Base-by-base conservation (phyloP, 1,140 invertebrate species). In the Diachasma alloeum region DNA sequence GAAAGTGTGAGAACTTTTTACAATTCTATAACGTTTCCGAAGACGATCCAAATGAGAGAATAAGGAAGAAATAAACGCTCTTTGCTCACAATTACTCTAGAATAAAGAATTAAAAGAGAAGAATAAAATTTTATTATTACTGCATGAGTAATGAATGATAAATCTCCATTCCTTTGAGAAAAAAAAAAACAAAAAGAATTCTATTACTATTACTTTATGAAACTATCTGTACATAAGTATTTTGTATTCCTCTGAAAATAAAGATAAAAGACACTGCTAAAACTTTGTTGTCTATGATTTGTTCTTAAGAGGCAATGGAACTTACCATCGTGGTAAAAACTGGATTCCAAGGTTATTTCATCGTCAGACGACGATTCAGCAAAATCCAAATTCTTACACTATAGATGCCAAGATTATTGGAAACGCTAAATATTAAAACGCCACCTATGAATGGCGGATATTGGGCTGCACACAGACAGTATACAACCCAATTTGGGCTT, bases 171-270 rank as follows among this genome's bases (percentile, higher is more conserved):
- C 83, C 79, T 85, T 84, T 83, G 80, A 73, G 36, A 36, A 72
- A 59, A 56, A 68, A 68, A 39, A 63, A 73, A 37, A 73, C 11
- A 63, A 73, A 73, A 73, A 59, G 85, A 72, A 72, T 85, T 84
- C 83, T 84, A 85, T 81, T 81, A 84, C 82, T 83, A 85, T 86
- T 86, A 86, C 82, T 86, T 86, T 86, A 85, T 77, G 76, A 86
- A 85, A 81, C 86, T 86, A 86, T 85, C 84, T 87, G 86, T 87
- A 87, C 81, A 87, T 87, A 87, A 81, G 81, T 86, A 87, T 87
- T 87, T 87, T 87, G 85, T 87, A 87, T 87, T 86, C 84, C 85
- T 86, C 84, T 83, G 83, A 85, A 85, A 75, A 75, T 68, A 75
- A 68, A 75, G 37, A 83, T 81, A 82, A 76, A 78, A 81, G 75